Percentiles rank a stretch among this genome's conserved stretches.
These are phyloP conservation scores for Junonia oenone DNA, from an alignment of 2,888 invertebrate genomes.

Conservation along the genomic window DNA sequence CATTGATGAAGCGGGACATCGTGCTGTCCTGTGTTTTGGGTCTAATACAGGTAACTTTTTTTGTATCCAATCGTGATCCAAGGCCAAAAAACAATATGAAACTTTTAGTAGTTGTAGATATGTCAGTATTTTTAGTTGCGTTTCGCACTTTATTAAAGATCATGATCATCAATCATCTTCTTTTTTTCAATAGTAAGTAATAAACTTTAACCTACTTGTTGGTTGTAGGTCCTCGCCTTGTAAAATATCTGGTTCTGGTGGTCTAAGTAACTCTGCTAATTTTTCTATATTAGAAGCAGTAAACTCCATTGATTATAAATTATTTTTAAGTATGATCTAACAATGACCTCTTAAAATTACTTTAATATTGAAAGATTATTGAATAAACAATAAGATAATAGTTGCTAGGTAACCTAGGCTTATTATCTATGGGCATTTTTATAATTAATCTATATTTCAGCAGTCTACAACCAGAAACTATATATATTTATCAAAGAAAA, in stretches of 20 bases:
- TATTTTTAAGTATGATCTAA: neutral
- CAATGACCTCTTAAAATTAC: neutral
- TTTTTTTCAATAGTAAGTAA: neutral
- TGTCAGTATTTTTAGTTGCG: too few relatives aligned
- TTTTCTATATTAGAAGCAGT: slow-evolving; percentile 50
- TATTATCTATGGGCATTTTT: neutral
- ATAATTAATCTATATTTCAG: neutral
- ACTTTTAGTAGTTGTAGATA: neutral
- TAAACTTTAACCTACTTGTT: slow-evolving; percentile 35
- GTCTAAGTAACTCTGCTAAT: slow-evolving; percentile 51
- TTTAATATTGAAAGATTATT: neutral
- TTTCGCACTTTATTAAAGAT: neutral
- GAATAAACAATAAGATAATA: slow-evolving; percentile 4
- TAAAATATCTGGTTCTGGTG: slow-evolving; percentile 63
- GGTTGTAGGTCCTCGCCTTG: slow-evolving; percentile 60
- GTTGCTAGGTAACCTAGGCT: neutral
- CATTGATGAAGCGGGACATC: too few relatives aligned
- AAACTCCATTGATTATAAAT: slow-evolving; percentile 43
- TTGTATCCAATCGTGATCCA: too few relatives aligned
- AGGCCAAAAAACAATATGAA: neutral
- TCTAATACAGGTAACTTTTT: too few relatives aligned
- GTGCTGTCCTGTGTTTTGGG: too few relatives aligned
- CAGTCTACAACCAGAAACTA: too few relatives aligned
- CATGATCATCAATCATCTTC: neutral
- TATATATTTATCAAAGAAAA: too few relatives aligned